Conservation (phyloP, 1,140 invertebrate genomes). For the Philopotamus ludificatus region DNA sequence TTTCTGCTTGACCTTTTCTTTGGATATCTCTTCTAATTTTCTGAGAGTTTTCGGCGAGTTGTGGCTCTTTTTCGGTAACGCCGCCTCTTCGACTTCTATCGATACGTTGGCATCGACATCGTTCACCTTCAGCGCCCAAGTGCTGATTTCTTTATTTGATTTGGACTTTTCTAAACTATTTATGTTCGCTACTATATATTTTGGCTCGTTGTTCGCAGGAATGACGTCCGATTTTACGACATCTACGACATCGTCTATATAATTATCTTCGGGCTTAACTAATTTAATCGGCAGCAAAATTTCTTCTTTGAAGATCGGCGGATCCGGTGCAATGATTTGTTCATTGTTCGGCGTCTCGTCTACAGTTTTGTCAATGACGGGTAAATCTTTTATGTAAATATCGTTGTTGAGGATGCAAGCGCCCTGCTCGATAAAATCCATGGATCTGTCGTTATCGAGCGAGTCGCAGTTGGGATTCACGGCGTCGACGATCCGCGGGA, state of each 20-base stretch:
- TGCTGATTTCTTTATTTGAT: background rate
- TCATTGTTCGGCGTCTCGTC: background rate
- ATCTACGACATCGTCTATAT: no score
- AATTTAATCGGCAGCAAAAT: background rate
- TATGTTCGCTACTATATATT: background rate
- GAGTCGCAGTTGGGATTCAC: slow-evolving; percentile 48
- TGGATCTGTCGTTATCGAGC: slow-evolving; percentile 51
- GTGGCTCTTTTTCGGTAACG: slow-evolving; percentile 42
- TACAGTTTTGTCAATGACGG: background rate
- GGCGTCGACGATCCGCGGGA: slow-evolving; percentile 47
- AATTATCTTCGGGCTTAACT: background rate
- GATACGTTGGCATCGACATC: slow-evolving; percentile 20
- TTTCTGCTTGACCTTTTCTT: slow-evolving; percentile 68
- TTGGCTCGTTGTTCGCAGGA: background rate
- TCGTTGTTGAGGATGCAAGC: slow-evolving; percentile 47
- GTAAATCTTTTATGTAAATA: slow-evolving; percentile 39
- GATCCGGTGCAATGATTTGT: background rate
- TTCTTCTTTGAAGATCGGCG: background rate
- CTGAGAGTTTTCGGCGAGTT: slow-evolving; percentile 56
- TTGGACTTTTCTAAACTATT: background rate
- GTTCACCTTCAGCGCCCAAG: background rate
- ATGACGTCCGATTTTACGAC: background rate
- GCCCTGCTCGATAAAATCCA: slow-evolving; percentile 59
- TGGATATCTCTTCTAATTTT: slow-evolving; percentile 65
- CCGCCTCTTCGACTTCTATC: background rate